These are phyloP conservation scores for Ditula angustiorana DNA, from an alignment of 2,888 invertebrate species.

Conservation along the genomic window DNA sequence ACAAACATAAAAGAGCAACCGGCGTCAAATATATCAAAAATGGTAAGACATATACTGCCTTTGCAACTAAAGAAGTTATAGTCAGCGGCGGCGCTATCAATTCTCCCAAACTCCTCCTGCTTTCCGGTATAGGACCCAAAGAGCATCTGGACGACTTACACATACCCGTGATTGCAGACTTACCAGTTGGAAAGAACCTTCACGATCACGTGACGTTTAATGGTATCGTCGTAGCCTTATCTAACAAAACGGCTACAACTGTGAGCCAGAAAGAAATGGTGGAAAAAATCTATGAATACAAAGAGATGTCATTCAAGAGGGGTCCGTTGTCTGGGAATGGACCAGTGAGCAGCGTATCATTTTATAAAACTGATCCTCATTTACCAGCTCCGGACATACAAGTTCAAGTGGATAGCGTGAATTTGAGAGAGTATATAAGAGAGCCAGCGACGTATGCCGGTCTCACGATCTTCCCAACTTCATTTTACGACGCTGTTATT, in stretches of 20 bases:
- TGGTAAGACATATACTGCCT: constrained; percentile 51
- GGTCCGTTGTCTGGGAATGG: constrained; percentile 85
- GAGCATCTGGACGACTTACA: constrained; percentile 56
- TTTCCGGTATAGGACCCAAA: constrained; percentile 71
- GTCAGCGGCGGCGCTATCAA: constrained; percentile 65
- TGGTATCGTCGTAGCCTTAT: constrained; percentile 79
- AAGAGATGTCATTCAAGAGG: constrained; percentile 56
- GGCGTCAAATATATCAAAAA: constrained; percentile 61
- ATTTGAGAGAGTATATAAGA: constrained; percentile 78
- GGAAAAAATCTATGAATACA: constrained; percentile 69
- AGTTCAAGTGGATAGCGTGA: constrained; percentile 80
- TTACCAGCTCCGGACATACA: constrained; percentile 87
- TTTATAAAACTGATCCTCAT: constrained; percentile 79
- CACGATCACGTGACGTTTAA: constrained; percentile 75
- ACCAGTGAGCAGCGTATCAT: constrained; percentile 82
- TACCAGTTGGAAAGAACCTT: constrained; percentile 70
- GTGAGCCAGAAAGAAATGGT: constrained; percentile 67
- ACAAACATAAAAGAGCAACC: constrained; percentile 66
- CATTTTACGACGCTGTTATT: constrained; percentile 86
- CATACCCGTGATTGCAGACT: constrained; percentile 60
- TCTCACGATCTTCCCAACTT: constrained; percentile 74
- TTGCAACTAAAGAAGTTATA: constrained; percentile 69
- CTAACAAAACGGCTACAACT: constrained; percentile 77
- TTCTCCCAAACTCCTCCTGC: constrained; percentile 67
- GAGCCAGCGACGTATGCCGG: constrained; percentile 76